phyloP scores from a whole-genome alignment of 1,140 invertebrate species.

The Magallana angulata region DNA sequence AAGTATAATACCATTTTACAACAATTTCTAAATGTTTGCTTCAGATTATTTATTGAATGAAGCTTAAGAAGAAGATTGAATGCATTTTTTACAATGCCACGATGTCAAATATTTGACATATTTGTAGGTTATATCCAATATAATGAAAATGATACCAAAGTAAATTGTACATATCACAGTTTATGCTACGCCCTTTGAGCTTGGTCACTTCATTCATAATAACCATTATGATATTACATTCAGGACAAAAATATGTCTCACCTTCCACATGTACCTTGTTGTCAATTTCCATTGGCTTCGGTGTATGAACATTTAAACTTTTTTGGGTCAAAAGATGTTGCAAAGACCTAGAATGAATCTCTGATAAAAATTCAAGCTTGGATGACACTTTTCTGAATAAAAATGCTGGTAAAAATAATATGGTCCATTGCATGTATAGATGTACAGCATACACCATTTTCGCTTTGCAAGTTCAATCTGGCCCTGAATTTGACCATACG shows the following conservation, averaged over 20 bases:
- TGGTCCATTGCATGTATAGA: conserved; percentile 45
- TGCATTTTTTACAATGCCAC: conserved; percentile 4
- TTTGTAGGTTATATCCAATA: conserved; percentile 19
- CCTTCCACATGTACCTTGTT: too few species aligned
- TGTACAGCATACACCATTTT: conserved; percentile 47
- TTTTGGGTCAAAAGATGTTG: too few species aligned
- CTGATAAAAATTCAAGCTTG: too few species aligned
- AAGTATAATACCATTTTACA: too few species aligned
- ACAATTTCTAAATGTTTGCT: too few species aligned
- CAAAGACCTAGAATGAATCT: too few species aligned
- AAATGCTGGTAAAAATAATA: conserved; percentile 34
- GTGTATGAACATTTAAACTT: neutral
- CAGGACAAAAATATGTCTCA: conserved; percentile 39
- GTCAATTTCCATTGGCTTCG: conserved; percentile 39
- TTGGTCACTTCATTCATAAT: neutral
- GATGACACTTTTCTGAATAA: neutral
- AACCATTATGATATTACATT: conserved; percentile 6
- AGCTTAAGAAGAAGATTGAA: too few species aligned
- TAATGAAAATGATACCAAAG: conserved; percentile 40
- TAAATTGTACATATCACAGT: conserved; percentile 18
- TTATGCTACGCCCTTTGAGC: conserved; percentile 33
- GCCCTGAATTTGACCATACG: conserved; percentile 49
- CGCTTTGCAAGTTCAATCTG: conserved; percentile 44
- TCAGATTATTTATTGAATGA: too few species aligned
- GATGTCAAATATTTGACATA: neutral